Evolutionary conservation across 2,797 vertebrate genomes (phyloP).

Genomic region (Enteromius fasciolatus): DNA sequence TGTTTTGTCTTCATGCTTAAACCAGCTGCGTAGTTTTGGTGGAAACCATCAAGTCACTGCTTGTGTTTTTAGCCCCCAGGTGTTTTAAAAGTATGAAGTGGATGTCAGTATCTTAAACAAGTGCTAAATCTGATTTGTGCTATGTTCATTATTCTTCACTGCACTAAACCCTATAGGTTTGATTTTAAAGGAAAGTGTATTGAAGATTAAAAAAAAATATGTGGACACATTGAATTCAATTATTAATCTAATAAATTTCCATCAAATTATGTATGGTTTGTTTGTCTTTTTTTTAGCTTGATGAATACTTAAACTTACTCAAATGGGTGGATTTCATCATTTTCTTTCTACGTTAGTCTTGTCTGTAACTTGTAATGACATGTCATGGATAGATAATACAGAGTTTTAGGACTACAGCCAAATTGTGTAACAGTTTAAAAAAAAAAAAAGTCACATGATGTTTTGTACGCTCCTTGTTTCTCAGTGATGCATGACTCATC

Average conservation of each 20-base stretch:
- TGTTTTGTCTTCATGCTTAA: neutral
- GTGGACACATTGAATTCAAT: neutral
- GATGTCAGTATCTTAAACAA: neutral
- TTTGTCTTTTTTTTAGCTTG: no score
- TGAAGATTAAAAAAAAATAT: neutral
- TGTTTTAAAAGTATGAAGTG: neutral
- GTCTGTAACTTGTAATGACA: neutral
- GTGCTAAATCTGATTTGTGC: neutral
- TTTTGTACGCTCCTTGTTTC: conserved; percentile 1
- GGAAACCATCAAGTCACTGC: neutral
- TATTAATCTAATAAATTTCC: neutral
- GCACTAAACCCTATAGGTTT: neutral
- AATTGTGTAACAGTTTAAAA: conserved; percentile 7
- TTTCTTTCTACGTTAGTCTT: neutral
- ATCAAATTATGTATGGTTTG: neutral
- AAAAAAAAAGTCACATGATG: neutral
- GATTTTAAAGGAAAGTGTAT: neutral
- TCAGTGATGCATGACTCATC: conserved; percentile 91
- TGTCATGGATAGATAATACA: neutral
- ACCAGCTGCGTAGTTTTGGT: neutral
- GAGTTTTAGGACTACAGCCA: neutral
- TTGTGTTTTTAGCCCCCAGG: neutral
- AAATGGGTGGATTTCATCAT: neutral
- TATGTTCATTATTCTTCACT: neutral
- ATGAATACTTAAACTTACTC: no score